phyloP scores from a whole-genome alignment of 2,888 invertebrate species.

The Pyrrhia umbra region DNA sequence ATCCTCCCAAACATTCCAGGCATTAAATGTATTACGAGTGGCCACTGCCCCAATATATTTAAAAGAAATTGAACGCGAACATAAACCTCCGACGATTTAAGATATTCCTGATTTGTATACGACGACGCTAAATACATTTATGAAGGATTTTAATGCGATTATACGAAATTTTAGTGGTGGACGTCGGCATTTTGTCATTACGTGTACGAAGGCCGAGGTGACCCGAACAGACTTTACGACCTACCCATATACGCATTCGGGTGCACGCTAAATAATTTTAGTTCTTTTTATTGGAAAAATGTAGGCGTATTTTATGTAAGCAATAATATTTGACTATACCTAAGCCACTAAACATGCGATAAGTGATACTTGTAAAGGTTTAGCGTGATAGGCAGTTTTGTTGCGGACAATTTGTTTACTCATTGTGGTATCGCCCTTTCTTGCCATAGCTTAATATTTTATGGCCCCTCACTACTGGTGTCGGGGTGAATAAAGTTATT shows the following conservation, averaged over 20 bases:
- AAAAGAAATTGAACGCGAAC: constrained; percentile 47
- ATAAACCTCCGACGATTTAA: constrained; percentile 63
- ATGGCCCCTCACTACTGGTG: constrained; percentile 25
- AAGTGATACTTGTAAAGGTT: constrained; percentile 54
- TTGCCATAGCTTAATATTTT: constrained; percentile 51
- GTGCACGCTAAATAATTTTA: constrained; percentile 45
- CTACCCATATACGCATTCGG: constrained; percentile 50
- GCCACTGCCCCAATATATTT: constrained; percentile 44
- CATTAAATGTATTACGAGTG: constrained; percentile 45
- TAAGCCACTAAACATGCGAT: constrained; percentile 19
- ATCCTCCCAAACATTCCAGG: constrained; percentile 23
- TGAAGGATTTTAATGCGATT: constrained; percentile 71
- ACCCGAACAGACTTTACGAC: constrained; percentile 52
- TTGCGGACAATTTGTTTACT: constrained; percentile 33
- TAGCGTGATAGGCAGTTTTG: constrained; percentile 24
- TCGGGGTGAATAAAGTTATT: constrained; percentile 49
- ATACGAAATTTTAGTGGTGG: constrained; percentile 60
- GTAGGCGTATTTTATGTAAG: constrained; percentile 48
- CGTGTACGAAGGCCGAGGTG: constrained; percentile 52
- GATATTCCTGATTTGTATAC: constrained; percentile 63
- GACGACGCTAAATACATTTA: constrained; percentile 66
- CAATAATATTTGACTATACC: constrained; percentile 43
- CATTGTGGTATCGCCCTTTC: constrained; percentile 50
- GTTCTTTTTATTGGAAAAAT: constrained; percentile 42
- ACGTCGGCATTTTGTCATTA: constrained; percentile 55